These are phyloP conservation scores for Cyprinodon brontotheroides DNA, from an alignment of 2,113 vertebrate species.

Conservation along the genomic window DNA sequence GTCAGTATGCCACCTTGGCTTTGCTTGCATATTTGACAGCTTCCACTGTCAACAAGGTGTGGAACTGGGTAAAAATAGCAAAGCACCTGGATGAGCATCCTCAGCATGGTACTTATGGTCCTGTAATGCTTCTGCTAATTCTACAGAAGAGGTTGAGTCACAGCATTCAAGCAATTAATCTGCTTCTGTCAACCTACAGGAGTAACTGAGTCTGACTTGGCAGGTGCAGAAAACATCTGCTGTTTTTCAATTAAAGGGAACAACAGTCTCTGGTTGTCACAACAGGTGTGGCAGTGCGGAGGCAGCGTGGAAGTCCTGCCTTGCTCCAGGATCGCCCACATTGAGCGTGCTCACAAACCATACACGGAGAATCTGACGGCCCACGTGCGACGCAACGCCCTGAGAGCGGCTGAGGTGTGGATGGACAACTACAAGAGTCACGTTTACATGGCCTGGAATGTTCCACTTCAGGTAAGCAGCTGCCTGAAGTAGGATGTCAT, in stretches of 20 bases:
- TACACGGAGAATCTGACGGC: slow-evolving; percentile 93
- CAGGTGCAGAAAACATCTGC: slow-evolving; percentile 5
- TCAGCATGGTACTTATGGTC: not conserved
- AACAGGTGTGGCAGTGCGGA: slow-evolving; percentile 96
- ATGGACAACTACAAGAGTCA: slow-evolving; percentile 96
- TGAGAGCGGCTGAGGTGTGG: slow-evolving; percentile 95
- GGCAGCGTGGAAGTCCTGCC: slow-evolving; percentile 97
- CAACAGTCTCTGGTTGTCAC: not conserved
- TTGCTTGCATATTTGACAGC: slow-evolving; percentile 4
- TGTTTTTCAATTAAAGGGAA: not conserved
- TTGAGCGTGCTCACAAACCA: slow-evolving; percentile 95
- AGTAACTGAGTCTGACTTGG: slow-evolving; percentile 1
- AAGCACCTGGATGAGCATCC: not conserved
- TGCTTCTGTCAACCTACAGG: not conserved
- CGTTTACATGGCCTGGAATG: slow-evolving; percentile 98
- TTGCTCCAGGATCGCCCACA: slow-evolving; percentile 93
- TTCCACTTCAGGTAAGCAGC: slow-evolving; percentile 86
- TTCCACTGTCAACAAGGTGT: not conserved
- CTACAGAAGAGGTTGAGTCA: slow-evolving; percentile 7
- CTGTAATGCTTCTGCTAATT: slow-evolving; percentile 15
- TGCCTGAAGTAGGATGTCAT: not conserved
- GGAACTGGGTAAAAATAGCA: not conserved
- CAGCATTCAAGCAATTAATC: slow-evolving; percentile 8
- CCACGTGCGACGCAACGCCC: slow-evolving; percentile 90
- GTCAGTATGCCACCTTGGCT: not conserved